phyloP scores from a whole-genome alignment of 2,113 vertebrate species.

The Meles meles region DNA sequence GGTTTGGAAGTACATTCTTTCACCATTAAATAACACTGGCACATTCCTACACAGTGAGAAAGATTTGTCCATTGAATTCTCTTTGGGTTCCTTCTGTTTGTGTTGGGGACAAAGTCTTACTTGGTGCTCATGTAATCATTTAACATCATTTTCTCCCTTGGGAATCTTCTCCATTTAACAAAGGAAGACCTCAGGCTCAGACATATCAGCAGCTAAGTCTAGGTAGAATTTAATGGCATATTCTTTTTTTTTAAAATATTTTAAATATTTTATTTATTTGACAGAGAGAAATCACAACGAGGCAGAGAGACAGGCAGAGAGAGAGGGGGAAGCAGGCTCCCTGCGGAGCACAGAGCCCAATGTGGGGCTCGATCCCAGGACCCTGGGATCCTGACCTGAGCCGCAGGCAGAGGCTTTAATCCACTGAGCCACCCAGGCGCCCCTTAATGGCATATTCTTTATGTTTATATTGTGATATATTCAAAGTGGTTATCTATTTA shows the following conservation, averaged over 20 bases:
- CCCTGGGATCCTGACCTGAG: too few relatives aligned
- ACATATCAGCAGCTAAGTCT: background rate
- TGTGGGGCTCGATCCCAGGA: too few relatives aligned
- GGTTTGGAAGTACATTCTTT: background rate
- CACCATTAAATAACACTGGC: background rate
- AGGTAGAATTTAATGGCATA: background rate
- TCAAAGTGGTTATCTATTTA: background rate
- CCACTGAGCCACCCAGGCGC: too few relatives aligned
- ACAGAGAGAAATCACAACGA: too few relatives aligned
- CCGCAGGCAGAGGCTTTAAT: too few relatives aligned
- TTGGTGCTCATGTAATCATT: fast-evolving
- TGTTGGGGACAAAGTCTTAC: background rate
- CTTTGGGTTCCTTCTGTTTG: background rate
- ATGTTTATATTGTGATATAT: background rate
- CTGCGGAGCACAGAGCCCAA: too few relatives aligned
- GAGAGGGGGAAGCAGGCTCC: too few relatives aligned
- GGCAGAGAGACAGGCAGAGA: too few relatives aligned
- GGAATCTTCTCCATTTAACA: background rate
- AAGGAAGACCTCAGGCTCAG: background rate
- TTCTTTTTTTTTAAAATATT: too few relatives aligned
- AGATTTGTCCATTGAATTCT: background rate
- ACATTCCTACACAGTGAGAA: background rate
- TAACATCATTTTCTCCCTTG: background rate
- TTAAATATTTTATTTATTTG: too few relatives aligned
- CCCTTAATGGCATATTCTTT: background rate